Evolutionary conservation across 2,888 invertebrate genomes (phyloP).

Genomic region (Acleris sparsana): DNA sequence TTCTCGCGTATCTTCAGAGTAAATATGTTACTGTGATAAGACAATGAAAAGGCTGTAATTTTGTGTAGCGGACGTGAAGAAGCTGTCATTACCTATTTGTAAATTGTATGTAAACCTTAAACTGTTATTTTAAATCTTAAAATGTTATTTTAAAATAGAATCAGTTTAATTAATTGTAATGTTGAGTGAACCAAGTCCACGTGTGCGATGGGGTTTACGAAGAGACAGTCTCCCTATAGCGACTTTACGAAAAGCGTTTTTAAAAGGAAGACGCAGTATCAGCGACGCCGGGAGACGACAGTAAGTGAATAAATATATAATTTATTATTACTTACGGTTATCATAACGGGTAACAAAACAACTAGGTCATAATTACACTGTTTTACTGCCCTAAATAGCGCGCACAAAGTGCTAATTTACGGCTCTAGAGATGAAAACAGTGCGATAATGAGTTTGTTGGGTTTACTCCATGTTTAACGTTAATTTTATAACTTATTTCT

Average conservation of each 20-base stretch:
- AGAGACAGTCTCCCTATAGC: constrained; percentile 72
- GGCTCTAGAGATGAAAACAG: no score
- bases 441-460: no score
- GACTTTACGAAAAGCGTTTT: constrained; percentile 62
- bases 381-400: not conserved
- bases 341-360: not conserved
- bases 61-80: constrained; percentile 10
- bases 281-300: constrained; percentile 62
- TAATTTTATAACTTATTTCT: no score
- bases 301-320: constrained; percentile 49
- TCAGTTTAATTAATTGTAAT: constrained; percentile 37
- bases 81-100: constrained; percentile 5
- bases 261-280: constrained; percentile 62
- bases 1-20: constrained; percentile 44
- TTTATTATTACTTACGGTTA: not conserved
- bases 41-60: constrained; percentile 14
- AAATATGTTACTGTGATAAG: constrained; percentile 45
- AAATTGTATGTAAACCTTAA: not conserved
- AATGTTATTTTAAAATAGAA: not conserved
- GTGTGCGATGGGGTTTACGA: constrained; percentile 60
- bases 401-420: no score
- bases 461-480: no score
- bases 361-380: not conserved
- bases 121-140: not conserved
- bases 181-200: constrained; percentile 40